Conservation (phyloP, 23 tunicate species). For the Trididemnum nubilum region DNA sequence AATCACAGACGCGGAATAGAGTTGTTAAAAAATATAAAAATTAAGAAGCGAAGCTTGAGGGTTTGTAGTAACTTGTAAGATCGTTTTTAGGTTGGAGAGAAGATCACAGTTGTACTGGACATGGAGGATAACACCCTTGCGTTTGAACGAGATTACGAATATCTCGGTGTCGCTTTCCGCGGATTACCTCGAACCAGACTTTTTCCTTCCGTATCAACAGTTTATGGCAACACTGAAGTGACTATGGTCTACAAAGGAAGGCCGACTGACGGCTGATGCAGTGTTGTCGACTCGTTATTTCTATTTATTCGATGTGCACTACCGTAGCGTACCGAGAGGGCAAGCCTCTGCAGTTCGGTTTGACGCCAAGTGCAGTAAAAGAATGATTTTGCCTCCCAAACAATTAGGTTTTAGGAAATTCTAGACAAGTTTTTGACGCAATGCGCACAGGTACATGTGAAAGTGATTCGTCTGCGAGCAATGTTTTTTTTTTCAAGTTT, state of each 20-base stretch:
- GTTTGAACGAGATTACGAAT: constrained; percentile 78
- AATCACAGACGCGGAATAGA: too few relatives aligned
- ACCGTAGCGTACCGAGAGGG: not conserved
- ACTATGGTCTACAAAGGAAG: constrained; percentile 84
- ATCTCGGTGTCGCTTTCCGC: constrained; percentile 72
- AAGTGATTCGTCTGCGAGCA: too few relatives aligned
- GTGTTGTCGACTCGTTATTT: not conserved
- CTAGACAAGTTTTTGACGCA: not conserved
- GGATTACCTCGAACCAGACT: constrained; percentile 57
- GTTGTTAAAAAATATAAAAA: too few relatives aligned
- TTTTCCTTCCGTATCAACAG: constrained; percentile 78
- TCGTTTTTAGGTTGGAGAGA: constrained; percentile 78
- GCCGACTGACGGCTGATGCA: constrained; percentile 71
- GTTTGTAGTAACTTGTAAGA: too few relatives aligned
- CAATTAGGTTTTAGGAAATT: not conserved
- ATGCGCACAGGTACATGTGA: too few relatives aligned
- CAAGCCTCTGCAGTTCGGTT: not conserved
- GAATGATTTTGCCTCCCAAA: not conserved
- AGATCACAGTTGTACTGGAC: constrained; percentile 79
- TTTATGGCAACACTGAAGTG: constrained; percentile 87
- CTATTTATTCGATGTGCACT: constrained; percentile 1
- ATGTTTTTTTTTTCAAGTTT: too few relatives aligned
- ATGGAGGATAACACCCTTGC: constrained; percentile 84
- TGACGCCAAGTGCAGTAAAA: not conserved
- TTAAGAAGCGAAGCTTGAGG: too few relatives aligned